A percentile compares a stretch with the other conserved stretches of the same genome.
phyloP scores from a whole-genome alignment of 2,888 invertebrate species.

The Brenthis daphne region DNA sequence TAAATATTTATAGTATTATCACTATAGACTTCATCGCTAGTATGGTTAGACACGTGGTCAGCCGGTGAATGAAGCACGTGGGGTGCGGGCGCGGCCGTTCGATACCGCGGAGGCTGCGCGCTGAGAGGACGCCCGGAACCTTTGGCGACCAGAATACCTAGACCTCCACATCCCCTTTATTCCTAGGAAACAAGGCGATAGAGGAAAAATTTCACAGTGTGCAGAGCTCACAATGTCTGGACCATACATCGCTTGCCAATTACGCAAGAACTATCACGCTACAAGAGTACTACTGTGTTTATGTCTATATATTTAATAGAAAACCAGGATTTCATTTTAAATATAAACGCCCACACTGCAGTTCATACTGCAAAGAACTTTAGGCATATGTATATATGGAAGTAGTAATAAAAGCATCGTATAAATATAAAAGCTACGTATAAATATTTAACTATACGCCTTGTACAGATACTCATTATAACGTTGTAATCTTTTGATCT shows the following conservation, averaged over 20 bases:
- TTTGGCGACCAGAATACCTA: constrained; percentile 38
- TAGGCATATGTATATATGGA: constrained; percentile 7
- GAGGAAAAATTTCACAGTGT: constrained; percentile 48
- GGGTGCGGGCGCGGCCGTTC: constrained; percentile 52
- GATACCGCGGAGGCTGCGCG: constrained; percentile 58
- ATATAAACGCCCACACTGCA: constrained; percentile 18
- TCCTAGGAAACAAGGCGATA: constrained; percentile 28
- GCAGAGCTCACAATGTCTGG: constrained; percentile 46
- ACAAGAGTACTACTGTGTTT: constrained; percentile 50
- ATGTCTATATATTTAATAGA: constrained; percentile 37
- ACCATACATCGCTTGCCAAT: constrained; percentile 47
- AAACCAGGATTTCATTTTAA: constrained; percentile 19
- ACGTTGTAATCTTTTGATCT: constrained; percentile 21
- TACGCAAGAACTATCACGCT: constrained; percentile 51
- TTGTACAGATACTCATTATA: neutral
- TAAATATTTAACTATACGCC: constrained; percentile 17
- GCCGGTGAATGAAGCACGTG: constrained; percentile 54
- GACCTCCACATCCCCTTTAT: constrained; percentile 29
- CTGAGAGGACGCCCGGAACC: constrained; percentile 48
- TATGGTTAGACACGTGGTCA: constrained; percentile 46
- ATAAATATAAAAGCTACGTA: constrained; percentile 13
- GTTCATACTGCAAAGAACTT: constrained; percentile 22
- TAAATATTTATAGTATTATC: constrained; percentile 21
- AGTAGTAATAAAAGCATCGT: constrained; percentile 13
- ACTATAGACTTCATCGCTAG: constrained; percentile 27